Evolutionary conservation across 2,797 vertebrate species (phyloP).

Genomic region (Decapterus maruadsi): DNA sequence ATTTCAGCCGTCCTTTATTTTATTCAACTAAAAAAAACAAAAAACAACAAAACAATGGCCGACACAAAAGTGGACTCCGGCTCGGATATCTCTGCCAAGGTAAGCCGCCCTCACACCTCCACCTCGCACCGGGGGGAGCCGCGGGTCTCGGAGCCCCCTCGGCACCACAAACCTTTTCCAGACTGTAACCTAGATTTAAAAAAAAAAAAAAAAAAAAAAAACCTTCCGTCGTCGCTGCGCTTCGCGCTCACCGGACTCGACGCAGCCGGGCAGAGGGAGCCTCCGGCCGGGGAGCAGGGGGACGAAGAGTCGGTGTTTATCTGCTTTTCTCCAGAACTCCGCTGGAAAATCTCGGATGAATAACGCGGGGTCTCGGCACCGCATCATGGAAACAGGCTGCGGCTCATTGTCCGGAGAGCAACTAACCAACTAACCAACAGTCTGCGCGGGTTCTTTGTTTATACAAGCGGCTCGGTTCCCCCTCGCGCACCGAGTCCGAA

Average conservation of each 20-base stretch:
- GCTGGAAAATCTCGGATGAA: neutral
- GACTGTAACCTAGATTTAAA: slow-evolving; percentile 49
- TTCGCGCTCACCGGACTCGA: slow-evolving; percentile 33
- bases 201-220: neutral
- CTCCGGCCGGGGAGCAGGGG: neutral
- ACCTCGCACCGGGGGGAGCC: neutral
- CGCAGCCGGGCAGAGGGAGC: neutral
- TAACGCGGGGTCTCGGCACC: slow-evolving; percentile 32
- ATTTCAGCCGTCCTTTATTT: slow-evolving; percentile 79
- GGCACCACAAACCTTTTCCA: slow-evolving; percentile 5
- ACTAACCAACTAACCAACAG: slow-evolving; percentile 10
- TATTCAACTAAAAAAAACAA: slow-evolving; percentile 11
- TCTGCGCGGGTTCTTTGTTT: slow-evolving; percentile 86
- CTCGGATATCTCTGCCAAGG: slow-evolving; percentile 86
- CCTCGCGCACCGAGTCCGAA: slow-evolving; percentile 9
- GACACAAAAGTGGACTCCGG: slow-evolving; percentile 85
- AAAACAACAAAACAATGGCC: slow-evolving; percentile 80
- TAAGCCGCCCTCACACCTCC: slow-evolving; percentile 67
- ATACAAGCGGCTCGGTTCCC: slow-evolving; percentile 75
- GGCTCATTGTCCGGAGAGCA: slow-evolving; percentile 79
- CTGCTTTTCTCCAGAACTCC: neutral
- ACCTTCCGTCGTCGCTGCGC: slow-evolving; percentile 34
- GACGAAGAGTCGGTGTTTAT: neutral
- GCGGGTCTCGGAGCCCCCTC: neutral
- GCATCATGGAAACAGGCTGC: slow-evolving; percentile 42